Evolutionary conservation across 2,888 invertebrate genomes (phyloP).

Genomic region (Dendrolimus houi): DNA sequence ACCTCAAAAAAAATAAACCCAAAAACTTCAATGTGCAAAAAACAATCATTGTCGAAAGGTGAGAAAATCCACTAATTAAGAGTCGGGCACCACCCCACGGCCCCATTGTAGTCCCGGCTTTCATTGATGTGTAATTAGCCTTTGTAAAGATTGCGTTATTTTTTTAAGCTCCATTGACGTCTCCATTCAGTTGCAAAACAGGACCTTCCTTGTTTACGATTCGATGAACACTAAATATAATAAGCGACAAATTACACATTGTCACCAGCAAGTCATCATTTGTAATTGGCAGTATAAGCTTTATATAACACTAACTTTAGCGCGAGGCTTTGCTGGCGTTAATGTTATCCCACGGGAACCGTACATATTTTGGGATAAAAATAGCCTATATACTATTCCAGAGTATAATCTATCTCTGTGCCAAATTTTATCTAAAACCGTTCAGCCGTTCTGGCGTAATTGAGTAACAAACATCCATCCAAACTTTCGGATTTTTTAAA

Average conservation of each 20-base stretch:
- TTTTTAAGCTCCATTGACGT: conserved; percentile 37
- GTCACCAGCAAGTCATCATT: conserved; percentile 14
- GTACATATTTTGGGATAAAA: too few relatives aligned
- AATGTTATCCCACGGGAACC: too few relatives aligned
- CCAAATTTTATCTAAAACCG: too few relatives aligned
- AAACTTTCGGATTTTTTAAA: too few relatives aligned
- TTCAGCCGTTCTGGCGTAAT: too few relatives aligned
- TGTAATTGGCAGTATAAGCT: not conserved
- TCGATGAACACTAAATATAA: conserved; percentile 57
- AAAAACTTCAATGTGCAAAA: not conserved
- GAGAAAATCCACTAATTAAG: conserved; percentile 3
- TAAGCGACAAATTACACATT: conserved; percentile 32
- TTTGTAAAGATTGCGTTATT: conserved; percentile 59
- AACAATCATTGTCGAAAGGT: not conserved
- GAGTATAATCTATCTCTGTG: too few relatives aligned
- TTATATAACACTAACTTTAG: too few relatives aligned
- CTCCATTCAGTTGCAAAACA: conserved; percentile 56
- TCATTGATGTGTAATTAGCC: conserved; percentile 63
- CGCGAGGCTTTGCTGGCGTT: too few relatives aligned
- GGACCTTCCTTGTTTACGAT: conserved; percentile 50
- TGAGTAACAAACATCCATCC: too few relatives aligned
- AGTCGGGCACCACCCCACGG: conserved; percentile 14
- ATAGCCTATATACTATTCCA: too few relatives aligned
- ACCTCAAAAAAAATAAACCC: too few relatives aligned
- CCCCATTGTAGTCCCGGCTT: conserved; percentile 42